Percentiles rank a stretch among this genome's conserved stretches.
Conservation (phyloP, 1,140 invertebrate genomes). For the Bombus pascuorum region DNA sequence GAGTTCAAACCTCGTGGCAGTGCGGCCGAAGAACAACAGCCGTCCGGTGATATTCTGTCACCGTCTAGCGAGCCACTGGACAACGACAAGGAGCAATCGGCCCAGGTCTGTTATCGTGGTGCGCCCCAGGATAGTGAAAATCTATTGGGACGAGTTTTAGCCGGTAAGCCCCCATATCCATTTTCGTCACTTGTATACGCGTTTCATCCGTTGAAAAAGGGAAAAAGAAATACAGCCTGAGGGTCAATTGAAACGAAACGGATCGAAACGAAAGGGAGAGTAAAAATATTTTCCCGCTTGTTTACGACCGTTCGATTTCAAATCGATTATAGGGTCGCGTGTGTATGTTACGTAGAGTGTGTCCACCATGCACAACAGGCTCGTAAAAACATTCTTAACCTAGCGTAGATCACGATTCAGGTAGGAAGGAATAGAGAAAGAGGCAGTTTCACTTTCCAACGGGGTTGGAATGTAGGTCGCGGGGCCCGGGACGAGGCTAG, state of each 20-base stretch:
- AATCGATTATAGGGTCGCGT: background rate
- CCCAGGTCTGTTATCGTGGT: slow-evolving; percentile 53
- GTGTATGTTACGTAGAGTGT: background rate
- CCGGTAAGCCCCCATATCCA: slow-evolving; percentile 76
- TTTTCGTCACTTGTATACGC: background rate
- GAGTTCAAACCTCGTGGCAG: slow-evolving; percentile 78
- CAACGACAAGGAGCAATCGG: slow-evolving; percentile 73
- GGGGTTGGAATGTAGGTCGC: slow-evolving; percentile 81
- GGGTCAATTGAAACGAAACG: background rate
- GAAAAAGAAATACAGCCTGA: background rate
- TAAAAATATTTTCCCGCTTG: slow-evolving; percentile 44
- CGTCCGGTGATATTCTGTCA: slow-evolving; percentile 75
- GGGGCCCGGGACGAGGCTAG: slow-evolving; percentile 82
- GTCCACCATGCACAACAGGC: background rate
- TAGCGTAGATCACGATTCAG: slow-evolving; percentile 57
- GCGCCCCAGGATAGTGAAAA: slow-evolving; percentile 79
- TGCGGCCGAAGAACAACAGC: slow-evolving; percentile 72
- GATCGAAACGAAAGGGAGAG: slow-evolving; percentile 62
- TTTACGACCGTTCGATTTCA: slow-evolving; percentile 23
- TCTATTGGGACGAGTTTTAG: slow-evolving; percentile 80
- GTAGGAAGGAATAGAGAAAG: slow-evolving; percentile 69
- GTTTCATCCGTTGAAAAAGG: background rate
- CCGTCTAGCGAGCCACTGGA: slow-evolving; percentile 71
- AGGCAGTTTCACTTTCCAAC: slow-evolving; percentile 83
- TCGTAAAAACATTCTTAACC: slow-evolving; percentile 52